Percentiles rank a stretch among this genome's conserved stretches.
Evolutionary conservation across 2,113 vertebrate species (phyloP).

Genomic region (Riparia riparia): DNA sequence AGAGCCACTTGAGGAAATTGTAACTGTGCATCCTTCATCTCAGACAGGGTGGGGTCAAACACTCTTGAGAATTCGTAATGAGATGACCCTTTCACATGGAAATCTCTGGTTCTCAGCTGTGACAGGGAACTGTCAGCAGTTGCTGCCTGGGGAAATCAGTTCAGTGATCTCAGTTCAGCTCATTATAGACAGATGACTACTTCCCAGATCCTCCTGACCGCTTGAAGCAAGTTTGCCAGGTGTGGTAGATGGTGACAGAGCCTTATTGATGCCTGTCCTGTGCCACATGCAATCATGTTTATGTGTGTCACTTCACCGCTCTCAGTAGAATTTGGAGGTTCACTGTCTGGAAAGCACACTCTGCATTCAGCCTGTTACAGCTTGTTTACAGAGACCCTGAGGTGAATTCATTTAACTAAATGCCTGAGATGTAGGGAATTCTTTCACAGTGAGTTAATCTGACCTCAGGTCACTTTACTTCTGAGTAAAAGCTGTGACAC

Average conservation of each 20-base stretch:
- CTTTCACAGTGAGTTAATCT: background rate
- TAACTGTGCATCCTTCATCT: background rate
- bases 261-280: background rate
- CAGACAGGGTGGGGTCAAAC: background rate
- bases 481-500: background rate
- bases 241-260: background rate
- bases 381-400: background rate
- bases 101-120: background rate
- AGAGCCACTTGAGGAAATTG: background rate
- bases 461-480: background rate
- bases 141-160: background rate
- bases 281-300: background rate
- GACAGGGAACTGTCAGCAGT: background rate
- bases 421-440: background rate
- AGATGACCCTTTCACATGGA: background rate
- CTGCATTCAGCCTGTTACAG: background rate
- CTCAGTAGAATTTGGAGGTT: background rate
- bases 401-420: background rate
- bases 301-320: background rate
- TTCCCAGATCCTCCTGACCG: background rate
- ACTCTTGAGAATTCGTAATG: background rate
- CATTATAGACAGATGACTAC: background rate
- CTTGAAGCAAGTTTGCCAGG: background rate
- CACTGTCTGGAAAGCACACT: background rate
- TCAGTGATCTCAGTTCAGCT: background rate